Base-by-base conservation (phyloP, 2,888 invertebrate genomes). In the Tipula lateralis region DNA sequence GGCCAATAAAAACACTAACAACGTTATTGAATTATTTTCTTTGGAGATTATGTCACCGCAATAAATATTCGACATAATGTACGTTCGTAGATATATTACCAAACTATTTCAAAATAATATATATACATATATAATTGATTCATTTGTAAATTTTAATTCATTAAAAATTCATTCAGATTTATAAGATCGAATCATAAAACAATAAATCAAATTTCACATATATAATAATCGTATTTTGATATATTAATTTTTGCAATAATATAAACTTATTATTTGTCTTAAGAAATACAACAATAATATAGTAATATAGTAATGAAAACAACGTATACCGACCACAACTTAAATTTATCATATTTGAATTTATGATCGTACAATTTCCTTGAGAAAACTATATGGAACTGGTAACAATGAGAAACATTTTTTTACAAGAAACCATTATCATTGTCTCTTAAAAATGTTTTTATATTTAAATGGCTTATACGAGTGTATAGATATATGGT, bases 221-320 rank as follows among this genome's bases (percentile, higher is more conserved):
- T 24, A 13, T 19, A 50, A 66, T 66, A 66, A 66, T 66, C 66
- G 24, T 66, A 66, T 66, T 66, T 66, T 66, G 66, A 66, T 66
- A 66, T 66, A 66, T 66, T 66, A 66, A 66, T 66, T 66, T 66
- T 66, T 66, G 66, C 66, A 66, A 66, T 66, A 44, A 44, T n/a
- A n/a, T n/a, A 44, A 44, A 44, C 44, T n/a, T 44, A 44, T 44
- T 44, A 66, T 66, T 66, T 66, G 66, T 66, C 66, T 66, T 66
- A 66, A 66, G 66, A 66, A 66, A 66, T 66, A 66, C 24, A 12
- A 24, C 9, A 66, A 66, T 66, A n/a, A n/a, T n/a, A n/a, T n/a
- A n/a, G n/a, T n/a, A n/a, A n/a, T n/a, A n/a, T n/a, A n/a, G n/a
- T n/a, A 66, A 24, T 24, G 50, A 50, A 50, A 66, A 66, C 19